A percentile compares a stretch with the other conserved stretches of the same genome.
phyloP scores from a whole-genome alignment of 2,888 invertebrate species.

The Sinotaia quadrata region DNA sequence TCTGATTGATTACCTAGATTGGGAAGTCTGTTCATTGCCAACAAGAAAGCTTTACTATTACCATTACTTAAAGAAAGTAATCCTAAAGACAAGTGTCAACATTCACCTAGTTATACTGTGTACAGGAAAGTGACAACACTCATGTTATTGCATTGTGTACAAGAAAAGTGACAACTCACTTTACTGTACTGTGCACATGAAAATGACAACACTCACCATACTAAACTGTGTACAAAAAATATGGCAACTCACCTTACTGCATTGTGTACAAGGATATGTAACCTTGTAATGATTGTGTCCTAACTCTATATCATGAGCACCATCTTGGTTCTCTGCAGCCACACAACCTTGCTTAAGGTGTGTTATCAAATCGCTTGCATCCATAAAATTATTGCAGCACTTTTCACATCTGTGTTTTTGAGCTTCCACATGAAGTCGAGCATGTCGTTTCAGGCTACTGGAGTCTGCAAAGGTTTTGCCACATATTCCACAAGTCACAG shows the following conservation, averaged over 20 bases:
- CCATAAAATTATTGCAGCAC: slow-evolving; percentile 7
- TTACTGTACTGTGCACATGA: no score
- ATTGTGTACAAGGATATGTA: slow-evolving; percentile 19
- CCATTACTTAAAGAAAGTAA: no score
- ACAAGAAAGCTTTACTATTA: no score
- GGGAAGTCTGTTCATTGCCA: no score
- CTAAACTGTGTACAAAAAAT: no score
- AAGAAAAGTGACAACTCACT: no score
- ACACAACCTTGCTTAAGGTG: slow-evolving; percentile 10
- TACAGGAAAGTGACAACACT: no score
- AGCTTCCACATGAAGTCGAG: slow-evolving; percentile 9
- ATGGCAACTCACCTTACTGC: slow-evolving; percentile 13
- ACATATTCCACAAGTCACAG: slow-evolving; percentile 6
- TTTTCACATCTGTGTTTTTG: slow-evolving; percentile 1
- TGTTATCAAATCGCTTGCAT: slow-evolving; percentile 13
- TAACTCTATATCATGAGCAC: neutral
- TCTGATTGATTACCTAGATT: no score
- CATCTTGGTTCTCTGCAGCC: neutral
- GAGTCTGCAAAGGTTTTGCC: slow-evolving; percentile 19
- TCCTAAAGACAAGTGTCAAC: no score
- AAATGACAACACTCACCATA: slow-evolving; percentile 1
- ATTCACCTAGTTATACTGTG: no score
- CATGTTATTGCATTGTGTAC: no score
- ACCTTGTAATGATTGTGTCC: neutral
- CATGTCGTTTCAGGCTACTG: slow-evolving; percentile 23